Evolutionary conservation across 2,113 vertebrate species (phyloP).

Genomic region (Galemys pyrenaicus): DNA sequence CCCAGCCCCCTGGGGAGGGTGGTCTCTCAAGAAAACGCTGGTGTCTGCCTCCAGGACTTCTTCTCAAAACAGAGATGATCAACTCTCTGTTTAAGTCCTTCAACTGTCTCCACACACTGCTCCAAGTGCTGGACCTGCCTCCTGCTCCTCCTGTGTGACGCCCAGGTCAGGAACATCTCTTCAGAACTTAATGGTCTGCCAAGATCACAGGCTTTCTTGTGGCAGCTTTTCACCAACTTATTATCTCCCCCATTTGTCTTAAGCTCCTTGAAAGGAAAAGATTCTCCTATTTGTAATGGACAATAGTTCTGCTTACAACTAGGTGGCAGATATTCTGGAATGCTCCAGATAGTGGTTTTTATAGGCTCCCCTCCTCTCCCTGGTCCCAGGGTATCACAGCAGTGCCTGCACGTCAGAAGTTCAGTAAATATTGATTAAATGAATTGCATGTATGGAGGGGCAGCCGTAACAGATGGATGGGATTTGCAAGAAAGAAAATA

Average conservation of each 20-base stretch:
- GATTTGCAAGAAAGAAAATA: neutral
- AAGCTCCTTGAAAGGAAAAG: neutral
- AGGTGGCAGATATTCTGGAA: too few relatives aligned
- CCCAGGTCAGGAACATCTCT: neutral
- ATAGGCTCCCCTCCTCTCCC: too few relatives aligned
- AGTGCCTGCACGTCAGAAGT: neutral
- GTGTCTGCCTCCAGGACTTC: neutral
- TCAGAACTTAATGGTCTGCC: neutral
- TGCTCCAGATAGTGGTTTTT: too few relatives aligned
- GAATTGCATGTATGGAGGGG: neutral
- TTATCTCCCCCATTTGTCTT: neutral
- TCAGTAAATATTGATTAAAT: neutral
- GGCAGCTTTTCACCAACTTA: neutral
- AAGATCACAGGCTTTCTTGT: neutral
- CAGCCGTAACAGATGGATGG: neutral
- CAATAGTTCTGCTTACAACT: too few relatives aligned
- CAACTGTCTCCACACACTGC: neutral
- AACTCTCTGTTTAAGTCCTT: neutral
- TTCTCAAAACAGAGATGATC: neutral
- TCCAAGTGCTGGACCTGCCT: neutral
- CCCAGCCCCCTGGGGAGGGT: neutral
- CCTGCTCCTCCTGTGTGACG: neutral
- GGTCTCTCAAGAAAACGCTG: neutral
- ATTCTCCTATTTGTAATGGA: neutral
- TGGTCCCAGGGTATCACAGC: neutral